Evolutionary conservation across 1,140 invertebrate species (phyloP).

Genomic region (Drosophila azteca): DNA sequence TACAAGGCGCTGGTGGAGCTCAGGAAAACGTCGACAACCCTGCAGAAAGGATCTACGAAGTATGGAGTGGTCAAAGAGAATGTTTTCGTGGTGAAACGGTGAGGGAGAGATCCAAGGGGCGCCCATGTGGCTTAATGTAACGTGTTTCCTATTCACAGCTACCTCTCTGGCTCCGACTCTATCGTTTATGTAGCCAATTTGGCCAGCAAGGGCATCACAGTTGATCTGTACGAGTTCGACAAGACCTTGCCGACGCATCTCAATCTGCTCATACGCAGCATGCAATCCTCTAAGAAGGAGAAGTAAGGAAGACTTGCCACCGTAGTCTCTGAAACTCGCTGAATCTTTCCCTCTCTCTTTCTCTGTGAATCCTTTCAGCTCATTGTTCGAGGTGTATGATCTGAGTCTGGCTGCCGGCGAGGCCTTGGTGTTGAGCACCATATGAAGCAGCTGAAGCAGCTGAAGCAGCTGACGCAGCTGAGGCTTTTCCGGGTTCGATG

Average conservation of each 20-base stretch:
- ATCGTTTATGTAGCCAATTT: slow-evolving; percentile 59
- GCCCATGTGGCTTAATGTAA: background rate
- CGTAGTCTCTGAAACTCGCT: background rate
- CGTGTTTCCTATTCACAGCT: background rate
- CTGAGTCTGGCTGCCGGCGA: slow-evolving; percentile 58
- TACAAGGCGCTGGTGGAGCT: slow-evolving; percentile 68
- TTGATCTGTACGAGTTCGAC: slow-evolving; percentile 57
- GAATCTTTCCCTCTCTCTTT: background rate
- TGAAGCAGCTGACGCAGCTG: slow-evolving; percentile 2
- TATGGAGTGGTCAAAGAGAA: slow-evolving; percentile 72
- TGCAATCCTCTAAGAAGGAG: slow-evolving; percentile 52
- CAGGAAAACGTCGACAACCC: slow-evolving; percentile 48
- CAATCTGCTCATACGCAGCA: slow-evolving; percentile 48
- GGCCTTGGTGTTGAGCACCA: slow-evolving; percentile 46
- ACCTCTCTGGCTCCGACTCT: slow-evolving; percentile 26
- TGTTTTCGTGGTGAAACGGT: slow-evolving; percentile 81
- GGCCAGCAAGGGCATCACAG: slow-evolving; percentile 30
- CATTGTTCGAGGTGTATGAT: slow-evolving; percentile 30
- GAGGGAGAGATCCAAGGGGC: slow-evolving; percentile 17
- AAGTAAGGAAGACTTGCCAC: slow-evolving; percentile 29
- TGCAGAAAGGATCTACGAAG: slow-evolving; percentile 81
- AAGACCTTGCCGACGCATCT: slow-evolving; percentile 45
- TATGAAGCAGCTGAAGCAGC: slow-evolving; percentile 23
- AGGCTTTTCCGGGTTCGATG: slow-evolving; percentile 29
- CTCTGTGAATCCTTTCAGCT: slow-evolving; percentile 23